These are phyloP conservation scores for Athene cunicularia DNA, from an alignment of 2,113 vertebrate genomes.

Conservation along the genomic window DNA sequence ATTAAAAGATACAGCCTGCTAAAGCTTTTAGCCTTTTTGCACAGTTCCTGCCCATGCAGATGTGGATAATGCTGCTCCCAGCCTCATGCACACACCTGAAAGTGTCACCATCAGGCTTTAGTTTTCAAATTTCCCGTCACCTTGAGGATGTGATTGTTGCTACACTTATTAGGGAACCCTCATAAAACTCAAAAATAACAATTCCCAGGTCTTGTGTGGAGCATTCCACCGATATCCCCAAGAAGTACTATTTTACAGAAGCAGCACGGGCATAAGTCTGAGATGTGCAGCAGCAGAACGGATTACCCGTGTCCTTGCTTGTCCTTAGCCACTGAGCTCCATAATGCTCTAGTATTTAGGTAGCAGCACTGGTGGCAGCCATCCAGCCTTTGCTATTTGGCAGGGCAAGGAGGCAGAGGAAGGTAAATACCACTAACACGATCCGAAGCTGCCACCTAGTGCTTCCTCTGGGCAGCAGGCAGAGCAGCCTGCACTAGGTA, in stretches of 20 bases:
- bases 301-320: constrained; percentile 42
- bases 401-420: background rate
- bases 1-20: background rate
- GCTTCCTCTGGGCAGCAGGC: background rate
- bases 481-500: background rate
- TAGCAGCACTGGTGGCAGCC: background rate
- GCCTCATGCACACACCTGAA: background rate
- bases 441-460: constrained; percentile 59
- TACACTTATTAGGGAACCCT: background rate
- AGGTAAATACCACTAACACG: background rate
- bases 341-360: background rate
- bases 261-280: background rate
- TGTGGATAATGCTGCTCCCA: background rate
- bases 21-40: background rate
- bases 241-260: background rate
- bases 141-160: background rate
- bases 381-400: background rate
- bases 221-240: background rate
- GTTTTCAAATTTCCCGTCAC: background rate
- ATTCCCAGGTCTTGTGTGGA: background rate
- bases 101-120: background rate
- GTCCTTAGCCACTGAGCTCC: constrained; percentile 25
- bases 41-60: background rate
- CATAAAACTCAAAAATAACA: background rate
- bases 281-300: background rate